Base-by-base conservation (phyloP, 2,888 invertebrate species). In the Abrostola triplasia region DNA sequence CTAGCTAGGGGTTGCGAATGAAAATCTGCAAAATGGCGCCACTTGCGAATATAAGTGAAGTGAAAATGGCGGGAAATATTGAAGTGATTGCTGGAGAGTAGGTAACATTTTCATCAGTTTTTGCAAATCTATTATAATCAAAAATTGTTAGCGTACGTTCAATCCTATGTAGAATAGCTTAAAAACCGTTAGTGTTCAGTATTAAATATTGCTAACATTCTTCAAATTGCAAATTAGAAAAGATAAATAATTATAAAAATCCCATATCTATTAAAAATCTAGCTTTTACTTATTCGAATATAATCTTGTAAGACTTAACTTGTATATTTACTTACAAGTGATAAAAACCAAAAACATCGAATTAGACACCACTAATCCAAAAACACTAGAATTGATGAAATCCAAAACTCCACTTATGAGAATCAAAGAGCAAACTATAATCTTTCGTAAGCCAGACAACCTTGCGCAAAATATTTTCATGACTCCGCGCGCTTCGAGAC, bases 1-100 rank as follows among this genome's bases (percentile, higher is more conserved):
- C 56, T 70, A 41, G 75, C 87, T 88, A 90, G 81, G 93, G 94
- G 93, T 94, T 94, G 93, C 91, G 70, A 89, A 87, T 85, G 83
- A 88, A 90, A 90, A 89, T 88, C 90, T 90, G 92, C 92, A 64
- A 90, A 85, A 83, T 73, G 87, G 92, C 93, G 93, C 92, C 90
- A 92, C 91, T 87, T 84, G 83, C 85, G 61, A 85, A 82, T 78
- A 67, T 67, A 55, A 44, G 11, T 48, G 37, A 42, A 50, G n/a
- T 60, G 57, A 64, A 84, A 85, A 76, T 74, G 77, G 80, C 80
- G 82, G 71, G 63, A 72, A 74, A 57, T 58, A 56, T 62, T 40
- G 72, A 70, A 63, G 8, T 41, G 9, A 36, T 53, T 44, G 59
- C 12, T 37, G 9, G 12, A n/a, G 5, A n/a, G 2, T n/a, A 36